These are phyloP conservation scores for Microcaecilia unicolor DNA, from an alignment of 2,797 vertebrate genomes.

Conservation along the genomic window DNA sequence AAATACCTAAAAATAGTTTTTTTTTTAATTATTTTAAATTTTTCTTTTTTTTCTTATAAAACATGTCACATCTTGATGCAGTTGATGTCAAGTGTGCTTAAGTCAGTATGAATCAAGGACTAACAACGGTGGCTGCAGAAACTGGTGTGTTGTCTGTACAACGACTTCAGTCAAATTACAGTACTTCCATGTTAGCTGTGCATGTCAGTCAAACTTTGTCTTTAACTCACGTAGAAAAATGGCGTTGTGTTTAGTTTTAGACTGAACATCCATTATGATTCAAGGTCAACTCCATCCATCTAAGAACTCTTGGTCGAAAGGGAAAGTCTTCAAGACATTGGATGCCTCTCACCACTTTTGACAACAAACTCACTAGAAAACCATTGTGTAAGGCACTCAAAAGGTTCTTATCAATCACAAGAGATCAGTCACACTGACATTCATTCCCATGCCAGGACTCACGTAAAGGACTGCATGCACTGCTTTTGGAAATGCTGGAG, in stretches of 20 bases:
- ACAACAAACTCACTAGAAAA: constrained; percentile 77
- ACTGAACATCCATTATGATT: constrained; percentile 64
- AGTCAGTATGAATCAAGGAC: constrained; percentile 87
- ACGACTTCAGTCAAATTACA: constrained; percentile 68
- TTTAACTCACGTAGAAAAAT: constrained; percentile 66
- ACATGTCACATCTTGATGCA: constrained; percentile 92
- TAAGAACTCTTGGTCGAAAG: constrained; percentile 69
- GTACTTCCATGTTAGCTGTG: constrained; percentile 70
- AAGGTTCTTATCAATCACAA: constrained; percentile 95
- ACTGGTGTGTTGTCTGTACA: constrained; percentile 68
- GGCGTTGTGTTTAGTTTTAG: constrained; percentile 62
- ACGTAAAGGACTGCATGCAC: constrained; percentile 92
- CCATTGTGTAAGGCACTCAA: constrained; percentile 98
- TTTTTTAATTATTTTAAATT: constrained; percentile 63
- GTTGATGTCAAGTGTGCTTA: constrained; percentile 97
- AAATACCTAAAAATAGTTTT: constrained; percentile 99
- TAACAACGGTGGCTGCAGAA: constrained; percentile 80
- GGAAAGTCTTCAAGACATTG: constrained; percentile 80
- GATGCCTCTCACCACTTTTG: constrained; percentile 69
- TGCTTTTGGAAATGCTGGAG: constrained; percentile 98
- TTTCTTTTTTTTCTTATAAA: constrained; percentile 76
- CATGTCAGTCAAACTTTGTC: constrained; percentile 73
- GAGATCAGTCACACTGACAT: constrained; percentile 98
- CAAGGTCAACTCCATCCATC: constrained; percentile 66
- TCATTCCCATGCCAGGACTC: constrained; percentile 97